Evolutionary conservation across 2,113 vertebrate genomes (phyloP).

Genomic region (Tursiops truncatus): DNA sequence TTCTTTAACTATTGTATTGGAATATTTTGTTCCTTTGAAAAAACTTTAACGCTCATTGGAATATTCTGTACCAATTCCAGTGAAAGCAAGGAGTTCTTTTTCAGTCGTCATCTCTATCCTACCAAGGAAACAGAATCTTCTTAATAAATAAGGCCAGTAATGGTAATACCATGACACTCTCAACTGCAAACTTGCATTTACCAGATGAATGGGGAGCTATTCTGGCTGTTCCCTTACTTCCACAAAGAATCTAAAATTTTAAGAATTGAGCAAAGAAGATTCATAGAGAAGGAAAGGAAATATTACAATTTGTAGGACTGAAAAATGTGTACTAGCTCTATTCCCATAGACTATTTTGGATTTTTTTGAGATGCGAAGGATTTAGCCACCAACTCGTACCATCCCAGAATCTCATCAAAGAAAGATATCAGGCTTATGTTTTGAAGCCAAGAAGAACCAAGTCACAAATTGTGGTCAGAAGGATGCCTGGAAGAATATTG

Average conservation of each 20-base stretch:
- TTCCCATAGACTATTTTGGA: background rate
- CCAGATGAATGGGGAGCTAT: accelerated
- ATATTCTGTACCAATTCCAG: background rate
- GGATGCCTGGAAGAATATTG: too few relatives aligned
- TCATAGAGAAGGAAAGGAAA: background rate
- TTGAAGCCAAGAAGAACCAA: background rate
- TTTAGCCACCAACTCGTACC: background rate
- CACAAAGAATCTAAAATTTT: background rate
- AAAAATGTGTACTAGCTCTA: background rate
- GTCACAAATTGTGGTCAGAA: background rate
- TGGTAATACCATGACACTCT: accelerated
- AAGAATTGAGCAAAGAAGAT: background rate
- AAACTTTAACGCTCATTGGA: background rate
- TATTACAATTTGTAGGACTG: background rate
- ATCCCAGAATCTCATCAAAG: background rate
- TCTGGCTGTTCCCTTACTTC: background rate
- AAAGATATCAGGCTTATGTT: background rate
- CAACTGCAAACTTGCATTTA: background rate
- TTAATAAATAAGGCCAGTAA: background rate
- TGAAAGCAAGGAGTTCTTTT: background rate
- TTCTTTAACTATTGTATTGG: background rate
- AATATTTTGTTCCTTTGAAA: background rate
- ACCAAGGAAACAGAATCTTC: background rate
- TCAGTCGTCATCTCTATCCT: background rate
- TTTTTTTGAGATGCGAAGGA: background rate